Evolutionary conservation across 2,888 invertebrate genomes (phyloP), one percentile per base, ranked within the genome.

Genomic region (Nineta flava): DNA sequence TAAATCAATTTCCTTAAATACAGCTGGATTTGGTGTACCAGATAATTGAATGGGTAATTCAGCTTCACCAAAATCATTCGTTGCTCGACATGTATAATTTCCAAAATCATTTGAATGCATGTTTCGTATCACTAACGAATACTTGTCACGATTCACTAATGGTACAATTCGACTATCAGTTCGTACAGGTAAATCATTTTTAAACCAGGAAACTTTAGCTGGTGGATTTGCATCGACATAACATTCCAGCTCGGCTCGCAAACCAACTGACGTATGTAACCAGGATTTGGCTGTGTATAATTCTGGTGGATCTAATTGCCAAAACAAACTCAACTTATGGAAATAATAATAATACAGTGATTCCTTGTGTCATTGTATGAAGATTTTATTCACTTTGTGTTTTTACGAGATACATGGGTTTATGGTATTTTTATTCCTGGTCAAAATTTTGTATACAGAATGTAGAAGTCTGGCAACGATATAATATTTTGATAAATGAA

Each of bases 21-120:
- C 73, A 0, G 82, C 82, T 2, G 77, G 70, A 62, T 82, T 81
- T 1, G 84, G 79, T 1, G 79, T 57, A 78, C 81, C 87, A 52
- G 87, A 85, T 6, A 90, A 68, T 61, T 83, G 83, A 54, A 88
- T 78, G 16, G 75, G 72, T 2, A 78, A 69, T 53, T 83, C 81
- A 9, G 76, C 79, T 65, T 76, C 79, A 0, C 87, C 88, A 17
- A 85, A 65, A 21, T 75, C 73, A 63, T 88, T 90, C 52, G 78
- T 77, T 0, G 87, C 88, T 21, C 80, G 70, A 63, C 88, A 88
- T 4, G 83, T 78, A 62, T 87, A 88, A 60, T 78, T 77, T 0
- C 87, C 88, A 55, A 87, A 76, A 65, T 90, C 87, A 0, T 73
- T 65, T 48, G 72, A 71, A 34, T 75, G 73, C 0, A 86, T 82